Evolutionary conservation across 2,888 invertebrate species (phyloP), one percentile per base, ranked within the genome.

Genomic region (Stegana nigrithorax): DNA sequence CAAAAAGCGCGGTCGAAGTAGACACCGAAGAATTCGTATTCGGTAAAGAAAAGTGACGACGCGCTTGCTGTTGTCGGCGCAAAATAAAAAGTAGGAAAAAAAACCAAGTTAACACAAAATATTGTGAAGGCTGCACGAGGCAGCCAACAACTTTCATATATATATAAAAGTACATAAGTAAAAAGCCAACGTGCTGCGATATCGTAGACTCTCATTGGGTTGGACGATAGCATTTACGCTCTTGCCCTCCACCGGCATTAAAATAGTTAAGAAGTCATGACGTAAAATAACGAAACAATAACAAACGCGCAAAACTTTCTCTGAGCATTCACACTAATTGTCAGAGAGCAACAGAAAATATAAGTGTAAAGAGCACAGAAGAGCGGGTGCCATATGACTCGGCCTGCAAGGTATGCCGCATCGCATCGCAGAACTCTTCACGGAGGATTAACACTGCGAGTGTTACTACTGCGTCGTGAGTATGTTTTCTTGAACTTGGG

Each of bases 201-300:
- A n/a, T 10, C 5, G 6, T 5, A 5, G 29, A 29, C 29, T 29
- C 29, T 7, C 10, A 10, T 29, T 29, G 10, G 10, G 29, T 10
- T 5, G 5, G 29, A 5, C 10, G 10, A 29, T 5, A 29, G 29
- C 10, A 10, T 29, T 29, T 29, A n/a, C n/a, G n/a, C n/a, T n/a
- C n/a, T n/a, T n/a, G n/a, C 39, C 7, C 39, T 12, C 39, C 57
- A 70, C 59, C 63, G 59, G 45, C 63, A 62, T 59, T 47, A 69
- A 39, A 57, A 62, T 39, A n/a, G n/a, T n/a, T n/a, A n/a, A n/a
- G n/a, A 21, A 21, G 47, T 47, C 69, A 70, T 60, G 55, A 26
- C 61, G 69, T 79, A 75, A 70, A 75, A 79, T 77, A 75, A 75
- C 79, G 78, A 79, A 75, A 75, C 75, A 75, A 75, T 75, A 75